Base-by-base conservation (phyloP, 2,888 invertebrate species). In the Palloptera scutellata region DNA sequence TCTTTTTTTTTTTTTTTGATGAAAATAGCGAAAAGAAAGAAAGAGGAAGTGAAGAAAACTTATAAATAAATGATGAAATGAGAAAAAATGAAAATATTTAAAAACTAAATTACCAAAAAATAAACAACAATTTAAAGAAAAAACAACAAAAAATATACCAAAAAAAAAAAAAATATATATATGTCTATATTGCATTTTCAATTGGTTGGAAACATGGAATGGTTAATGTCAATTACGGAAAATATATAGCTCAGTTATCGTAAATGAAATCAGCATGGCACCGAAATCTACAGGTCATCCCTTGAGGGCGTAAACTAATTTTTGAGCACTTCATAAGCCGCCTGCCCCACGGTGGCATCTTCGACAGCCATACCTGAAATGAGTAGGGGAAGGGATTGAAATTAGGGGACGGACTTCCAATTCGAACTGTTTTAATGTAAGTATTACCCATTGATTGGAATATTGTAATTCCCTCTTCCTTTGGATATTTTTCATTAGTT, bases 391-490 rank as follows among this genome's bases (percentile, higher is more conserved):
- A 30, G 30, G 6, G 30, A 30, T 2, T 4, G 30, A 30, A 30
- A 30, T 1, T 52, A 19, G 57, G 13, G 5, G 1, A 63, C 11
- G 55, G n/a, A 45, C n/a, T n/a, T n/a, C n/a, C n/a, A n/a, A n/a
- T n/a, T 15, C 42, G 12, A 6, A 15, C 20, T 17, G 43, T 3
- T 58, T 30, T 15, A 11, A 17, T 42, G 42, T 15, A 12, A 55
- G 15, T 76, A 78, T 79, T 75, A 89, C 89, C 90, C 76, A 90
- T 82, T n/a, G 89, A 89, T 76, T 90, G 89, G 75, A 89, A 90
- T n/a, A 90, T 81, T 5, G 89, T 88, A 1, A 87, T 83, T 55
- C 83, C 78, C 41, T 73, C 30, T 15, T 19, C 13, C 17, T 20
- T 42, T 1, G 84, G 82, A 51, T 73, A 70, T 30, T 79, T 75